phyloP scores from a whole-genome alignment of 2,888 invertebrate species.

The Nomada fucata region DNA sequence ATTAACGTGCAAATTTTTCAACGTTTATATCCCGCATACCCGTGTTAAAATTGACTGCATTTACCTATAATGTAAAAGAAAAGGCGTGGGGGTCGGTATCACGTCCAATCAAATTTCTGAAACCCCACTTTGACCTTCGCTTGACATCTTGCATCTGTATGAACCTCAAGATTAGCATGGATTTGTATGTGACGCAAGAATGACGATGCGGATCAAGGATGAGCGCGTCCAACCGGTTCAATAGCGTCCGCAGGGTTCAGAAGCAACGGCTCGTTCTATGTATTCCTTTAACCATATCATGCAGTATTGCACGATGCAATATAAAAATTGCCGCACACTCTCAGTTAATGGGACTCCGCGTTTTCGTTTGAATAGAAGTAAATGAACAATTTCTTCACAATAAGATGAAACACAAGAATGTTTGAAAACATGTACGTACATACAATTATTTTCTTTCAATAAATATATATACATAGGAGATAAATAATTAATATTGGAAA shows the following conservation, averaged over 20 bases:
- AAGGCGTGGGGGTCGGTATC: neutral
- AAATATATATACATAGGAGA: too few species aligned
- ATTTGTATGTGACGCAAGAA: constrained; percentile 65
- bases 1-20: too few species aligned
- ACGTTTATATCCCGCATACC: too few species aligned
- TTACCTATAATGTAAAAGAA: neutral
- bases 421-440: too few species aligned
- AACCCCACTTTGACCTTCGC: constrained; percentile 53
- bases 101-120: constrained; percentile 47
- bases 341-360: neutral
- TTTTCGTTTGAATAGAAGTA: neutral
- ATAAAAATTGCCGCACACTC: neutral
- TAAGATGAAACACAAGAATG: too few species aligned
- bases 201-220: constrained; percentile 70
- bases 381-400: too few species aligned
- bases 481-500: too few species aligned
- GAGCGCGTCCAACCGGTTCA: constrained; percentile 59
- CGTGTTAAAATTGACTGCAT: too few species aligned
- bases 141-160: constrained; percentile 46
- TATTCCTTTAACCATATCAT: constrained; percentile 10
- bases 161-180: constrained; percentile 54
- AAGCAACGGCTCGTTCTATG: constrained; percentile 26
- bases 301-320: neutral
- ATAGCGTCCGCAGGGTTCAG: constrained; percentile 52
- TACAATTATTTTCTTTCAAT: too few species aligned